Evolutionary conservation across 2,113 vertebrate genomes (phyloP).

Genomic region (Theristicus caerulescens): DNA sequence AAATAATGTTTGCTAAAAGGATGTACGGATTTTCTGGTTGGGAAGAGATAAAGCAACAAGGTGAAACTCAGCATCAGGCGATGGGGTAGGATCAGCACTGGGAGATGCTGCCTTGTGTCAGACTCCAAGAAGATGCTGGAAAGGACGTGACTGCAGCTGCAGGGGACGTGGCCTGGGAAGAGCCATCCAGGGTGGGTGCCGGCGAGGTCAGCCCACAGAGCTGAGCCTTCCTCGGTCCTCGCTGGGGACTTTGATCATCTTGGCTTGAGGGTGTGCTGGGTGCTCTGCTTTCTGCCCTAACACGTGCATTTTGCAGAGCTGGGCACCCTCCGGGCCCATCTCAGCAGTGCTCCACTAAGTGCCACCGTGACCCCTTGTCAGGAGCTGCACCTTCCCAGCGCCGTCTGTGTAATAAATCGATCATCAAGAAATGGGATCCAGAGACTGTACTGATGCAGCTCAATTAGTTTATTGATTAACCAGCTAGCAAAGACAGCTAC

Average conservation of each 20-base stretch:
- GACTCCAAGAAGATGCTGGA: not conserved
- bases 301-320: not conserved
- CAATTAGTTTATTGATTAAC: not conserved
- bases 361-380: not conserved
- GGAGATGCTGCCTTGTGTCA: not conserved
- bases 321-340: not conserved
- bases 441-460: not conserved
- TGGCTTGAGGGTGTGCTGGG: not conserved
- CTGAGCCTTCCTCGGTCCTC: not conserved
- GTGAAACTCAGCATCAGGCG: not conserved
- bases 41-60: not conserved
- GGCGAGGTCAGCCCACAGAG: not conserved
- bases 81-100: not conserved
- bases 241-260: not conserved
- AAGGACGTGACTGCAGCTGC: not conserved
- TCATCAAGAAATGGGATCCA: not conserved
- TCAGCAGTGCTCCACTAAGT: not conserved
- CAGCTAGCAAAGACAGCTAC: not conserved
- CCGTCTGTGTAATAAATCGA: not conserved
- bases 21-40: accelerated
- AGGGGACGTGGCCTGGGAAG: not conserved
- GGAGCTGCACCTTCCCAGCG: not conserved
- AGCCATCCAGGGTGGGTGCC: not conserved
- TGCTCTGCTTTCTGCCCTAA: not conserved
- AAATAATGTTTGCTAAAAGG: not conserved